phyloP scores from a whole-genome alignment of 2,888 invertebrate species.

The Invenusta paracnida region DNA sequence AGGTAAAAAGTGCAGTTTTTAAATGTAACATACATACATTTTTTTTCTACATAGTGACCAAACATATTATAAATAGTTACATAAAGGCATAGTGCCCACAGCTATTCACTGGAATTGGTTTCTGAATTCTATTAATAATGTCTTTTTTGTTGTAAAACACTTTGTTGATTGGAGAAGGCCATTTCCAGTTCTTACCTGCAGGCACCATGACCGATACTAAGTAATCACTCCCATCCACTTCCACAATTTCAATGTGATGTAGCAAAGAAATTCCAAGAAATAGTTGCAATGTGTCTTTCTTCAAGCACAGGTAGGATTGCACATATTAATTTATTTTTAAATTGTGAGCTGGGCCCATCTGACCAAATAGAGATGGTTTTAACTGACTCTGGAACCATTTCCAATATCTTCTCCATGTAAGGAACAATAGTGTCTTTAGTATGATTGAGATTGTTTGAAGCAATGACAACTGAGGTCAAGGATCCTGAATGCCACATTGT shows the following conservation, averaged over 20 bases:
- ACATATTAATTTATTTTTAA: background rate
- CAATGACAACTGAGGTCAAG: background rate
- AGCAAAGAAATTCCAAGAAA: background rate
- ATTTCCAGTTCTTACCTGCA: background rate
- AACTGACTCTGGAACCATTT: background rate
- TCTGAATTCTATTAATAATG: background rate
- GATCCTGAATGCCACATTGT: conserved; percentile 26
- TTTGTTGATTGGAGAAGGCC: background rate
- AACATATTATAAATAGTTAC: conserved; percentile 16
- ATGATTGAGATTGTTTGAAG: background rate
- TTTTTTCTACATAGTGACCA: too few species aligned
- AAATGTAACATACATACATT: too few species aligned
- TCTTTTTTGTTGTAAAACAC: conserved; percentile 7
- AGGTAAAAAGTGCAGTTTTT: conserved; percentile 18
- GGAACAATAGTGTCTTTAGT: background rate
- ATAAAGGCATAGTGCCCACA: conserved; percentile 3
- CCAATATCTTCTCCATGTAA: background rate
- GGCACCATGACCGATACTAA: background rate
- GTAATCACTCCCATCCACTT: conserved; percentile 5
- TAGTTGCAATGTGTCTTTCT: background rate
- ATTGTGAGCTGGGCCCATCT: background rate
- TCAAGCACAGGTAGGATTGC: background rate
- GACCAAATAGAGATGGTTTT: background rate
- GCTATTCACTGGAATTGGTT: background rate
- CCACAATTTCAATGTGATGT: conserved; percentile 16